Evolutionary conservation across 2,797 vertebrate genomes (phyloP).

Genomic region (Apogon talboti): DNA sequence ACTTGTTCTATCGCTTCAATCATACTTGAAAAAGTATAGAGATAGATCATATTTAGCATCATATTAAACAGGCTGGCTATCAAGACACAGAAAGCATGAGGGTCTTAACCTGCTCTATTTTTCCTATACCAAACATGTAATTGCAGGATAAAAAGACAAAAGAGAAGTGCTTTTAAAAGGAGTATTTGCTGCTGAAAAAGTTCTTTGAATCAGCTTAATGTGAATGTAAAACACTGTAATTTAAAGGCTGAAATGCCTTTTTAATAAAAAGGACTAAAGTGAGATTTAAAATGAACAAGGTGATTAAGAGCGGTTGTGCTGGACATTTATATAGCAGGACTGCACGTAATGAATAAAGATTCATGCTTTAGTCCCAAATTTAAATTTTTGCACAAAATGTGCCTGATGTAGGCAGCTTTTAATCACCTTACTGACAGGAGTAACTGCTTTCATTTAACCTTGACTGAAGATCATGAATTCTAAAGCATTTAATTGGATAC

Average conservation of each 20-base stretch:
- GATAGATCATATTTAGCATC: slow-evolving; percentile 55
- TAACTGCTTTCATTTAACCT: slow-evolving; percentile 99
- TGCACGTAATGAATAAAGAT: slow-evolving; percentile 99
- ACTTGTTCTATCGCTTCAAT: slow-evolving; percentile 75
- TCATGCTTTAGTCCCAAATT: slow-evolving; percentile 98
- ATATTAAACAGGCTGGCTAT: slow-evolving; percentile 37
- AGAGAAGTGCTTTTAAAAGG: slow-evolving; percentile 47
- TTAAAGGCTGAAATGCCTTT: slow-evolving; percentile 89
- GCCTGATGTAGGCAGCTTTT: slow-evolving; percentile 99
- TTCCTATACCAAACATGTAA: slow-evolving; percentile 30
- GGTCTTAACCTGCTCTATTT: slow-evolving; percentile 28
- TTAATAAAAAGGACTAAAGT: slow-evolving; percentile 88
- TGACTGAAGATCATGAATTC: slow-evolving; percentile 99
- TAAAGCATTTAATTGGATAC: slow-evolving; percentile 99
- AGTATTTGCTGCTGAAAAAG: slow-evolving; percentile 44
- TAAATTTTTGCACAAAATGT: slow-evolving; percentile 99
- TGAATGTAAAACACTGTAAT: slow-evolving; percentile 87
- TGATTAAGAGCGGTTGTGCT: slow-evolving; percentile 96
- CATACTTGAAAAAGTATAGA: slow-evolving; percentile 76
- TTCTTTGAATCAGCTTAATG: slow-evolving; percentile 62
- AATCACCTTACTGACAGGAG: slow-evolving; percentile 99
- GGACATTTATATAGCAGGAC: slow-evolving; percentile 97
- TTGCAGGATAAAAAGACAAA: slow-evolving; percentile 26
- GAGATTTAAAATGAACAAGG: slow-evolving; percentile 96
- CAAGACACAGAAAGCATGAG: slow-evolving; percentile 26